Evolutionary conservation across 2,888 invertebrate genomes (phyloP).

Genomic region (Lepidocyrtoides sp.): DNA sequence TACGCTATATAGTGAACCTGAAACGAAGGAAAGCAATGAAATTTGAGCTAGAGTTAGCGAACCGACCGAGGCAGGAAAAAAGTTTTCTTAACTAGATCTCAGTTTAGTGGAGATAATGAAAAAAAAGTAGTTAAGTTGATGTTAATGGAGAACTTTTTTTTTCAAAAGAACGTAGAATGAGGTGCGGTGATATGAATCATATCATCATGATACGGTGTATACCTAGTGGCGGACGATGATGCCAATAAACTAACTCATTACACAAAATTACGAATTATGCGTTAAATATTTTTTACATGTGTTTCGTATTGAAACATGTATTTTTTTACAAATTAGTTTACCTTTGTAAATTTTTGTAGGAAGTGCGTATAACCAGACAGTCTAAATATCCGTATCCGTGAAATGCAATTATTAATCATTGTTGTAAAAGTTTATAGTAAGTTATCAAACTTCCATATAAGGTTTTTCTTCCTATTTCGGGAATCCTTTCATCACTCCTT

Average conservation of each 20-base stretch:
- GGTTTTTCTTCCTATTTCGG: not conserved
- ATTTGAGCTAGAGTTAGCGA: not conserved
- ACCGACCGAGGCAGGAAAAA: not conserved
- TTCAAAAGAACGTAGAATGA: not conserved
- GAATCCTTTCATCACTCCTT: not conserved
- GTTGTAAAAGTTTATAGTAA: not conserved
- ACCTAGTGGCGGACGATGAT: not conserved
- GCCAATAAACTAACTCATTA: not conserved
- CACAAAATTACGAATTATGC: not conserved
- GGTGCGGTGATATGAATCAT: slow-evolving; percentile 10
- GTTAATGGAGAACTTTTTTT: not conserved
- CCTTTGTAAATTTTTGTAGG: not conserved
- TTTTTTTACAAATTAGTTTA: not conserved
- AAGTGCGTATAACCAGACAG: not conserved
- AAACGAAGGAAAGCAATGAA: not conserved
- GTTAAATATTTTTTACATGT: not conserved
- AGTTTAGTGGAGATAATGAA: slow-evolving; percentile 15
- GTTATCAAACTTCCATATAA: not conserved
- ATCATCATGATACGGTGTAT: not conserved
- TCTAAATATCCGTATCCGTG: too few relatives aligned
- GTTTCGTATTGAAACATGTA: not conserved
- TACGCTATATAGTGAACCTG: not conserved
- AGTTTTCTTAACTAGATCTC: slow-evolving; percentile 31
- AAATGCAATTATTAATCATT: not conserved
- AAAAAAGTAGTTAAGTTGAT: not conserved